Conservation (phyloP, 1,140 invertebrate species). For the Drosophila prosaltans region DNA sequence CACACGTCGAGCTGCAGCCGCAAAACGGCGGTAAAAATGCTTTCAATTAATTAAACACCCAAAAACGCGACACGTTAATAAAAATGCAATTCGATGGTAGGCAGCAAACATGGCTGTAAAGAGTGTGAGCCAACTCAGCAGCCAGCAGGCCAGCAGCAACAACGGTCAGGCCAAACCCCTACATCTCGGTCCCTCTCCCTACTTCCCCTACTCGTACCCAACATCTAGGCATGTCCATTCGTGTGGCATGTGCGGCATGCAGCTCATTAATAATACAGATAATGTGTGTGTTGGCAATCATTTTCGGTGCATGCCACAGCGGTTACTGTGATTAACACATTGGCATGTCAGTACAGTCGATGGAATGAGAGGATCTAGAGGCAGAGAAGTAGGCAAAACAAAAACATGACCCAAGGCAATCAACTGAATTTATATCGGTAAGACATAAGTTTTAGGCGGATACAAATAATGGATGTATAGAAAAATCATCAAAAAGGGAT, state of each 20-base stretch:
- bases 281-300: constrained; percentile 72
- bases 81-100: constrained; percentile 43
- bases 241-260: constrained; percentile 57
- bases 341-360: constrained; percentile 34
- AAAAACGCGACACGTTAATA: constrained; percentile 56
- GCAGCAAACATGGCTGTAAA: constrained; percentile 13
- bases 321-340: constrained; percentile 70
- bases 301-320: constrained; percentile 67
- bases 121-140: constrained; percentile 18
- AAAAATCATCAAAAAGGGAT: too few species aligned
- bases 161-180: not conserved
- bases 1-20: constrained; percentile 30
- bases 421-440: too few species aligned
- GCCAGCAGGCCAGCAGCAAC: constrained; percentile 38
- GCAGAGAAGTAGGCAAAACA: not conserved
- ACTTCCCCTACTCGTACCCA: not conserved
- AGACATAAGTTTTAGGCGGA: too few species aligned
- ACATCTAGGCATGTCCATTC: constrained; percentile 9
- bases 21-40: constrained; percentile 72
- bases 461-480: too few species aligned
- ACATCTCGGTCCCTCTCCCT: constrained; percentile 1
- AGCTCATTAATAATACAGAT: constrained; percentile 78
- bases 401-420: not conserved
- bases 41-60: constrained; percentile 81
- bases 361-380: not conserved